Conservation (phyloP, 2,797 vertebrate species). For the Pempheris klunzingeri region DNA sequence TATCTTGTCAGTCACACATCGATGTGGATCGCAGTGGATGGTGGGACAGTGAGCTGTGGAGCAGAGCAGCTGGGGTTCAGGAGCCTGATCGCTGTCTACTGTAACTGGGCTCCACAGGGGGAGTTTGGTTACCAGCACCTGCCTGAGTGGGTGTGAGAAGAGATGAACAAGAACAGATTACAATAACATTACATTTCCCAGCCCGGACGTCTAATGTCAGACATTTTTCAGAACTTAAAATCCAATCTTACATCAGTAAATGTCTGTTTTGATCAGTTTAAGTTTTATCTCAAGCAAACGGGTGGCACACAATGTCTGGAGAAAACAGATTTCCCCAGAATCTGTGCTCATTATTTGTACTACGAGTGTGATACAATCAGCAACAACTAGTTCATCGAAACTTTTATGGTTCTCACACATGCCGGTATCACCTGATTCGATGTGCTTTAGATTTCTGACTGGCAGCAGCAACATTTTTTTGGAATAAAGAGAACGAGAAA, state of each 20-base stretch:
- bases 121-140: slow-evolving; percentile 69
- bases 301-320: background rate
- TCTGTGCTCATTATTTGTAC: background rate
- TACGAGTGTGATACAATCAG: background rate
- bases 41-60: slow-evolving; percentile 17
- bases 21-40: slow-evolving; percentile 1
- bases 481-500: background rate
- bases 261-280: slow-evolving; percentile 27
- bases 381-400: background rate
- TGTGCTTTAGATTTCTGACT: background rate
- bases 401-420: background rate
- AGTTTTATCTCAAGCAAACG: background rate
- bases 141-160: slow-evolving; percentile 81
- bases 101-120: slow-evolving; percentile 49
- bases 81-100: slow-evolving; percentile 32
- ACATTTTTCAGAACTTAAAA: slow-evolving; percentile 8
- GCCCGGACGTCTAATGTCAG: slow-evolving; percentile 31
- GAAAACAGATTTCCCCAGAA: background rate
- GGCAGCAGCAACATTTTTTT: background rate
- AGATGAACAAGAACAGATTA: slow-evolving; percentile 59
- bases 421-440: background rate
- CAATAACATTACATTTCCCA: slow-evolving; percentile 64
- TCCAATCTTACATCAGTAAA: background rate
- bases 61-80: slow-evolving; percentile 44
- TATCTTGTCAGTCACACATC: slow-evolving; percentile 8